Percentiles rank a stretch among this genome's conserved stretches.
Evolutionary conservation across 2,888 invertebrate genomes (phyloP).

Genomic region (Pinctada fucata): DNA sequence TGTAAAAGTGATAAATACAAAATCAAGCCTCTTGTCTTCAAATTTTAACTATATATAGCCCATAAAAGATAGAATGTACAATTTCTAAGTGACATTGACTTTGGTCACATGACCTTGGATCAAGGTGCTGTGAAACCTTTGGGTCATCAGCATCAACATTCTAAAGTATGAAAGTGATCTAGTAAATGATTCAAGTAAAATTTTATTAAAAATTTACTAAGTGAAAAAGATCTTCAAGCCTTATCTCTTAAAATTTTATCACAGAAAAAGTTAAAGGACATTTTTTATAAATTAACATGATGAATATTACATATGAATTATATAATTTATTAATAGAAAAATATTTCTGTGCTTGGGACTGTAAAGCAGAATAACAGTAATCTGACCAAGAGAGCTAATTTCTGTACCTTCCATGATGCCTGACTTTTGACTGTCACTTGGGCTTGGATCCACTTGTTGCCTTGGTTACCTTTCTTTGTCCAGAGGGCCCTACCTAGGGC

Average conservation of each 20-base stretch:
- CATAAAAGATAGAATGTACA: not conserved
- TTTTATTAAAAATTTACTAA: not conserved
- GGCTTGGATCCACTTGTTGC: conserved; percentile 62
- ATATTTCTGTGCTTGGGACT: too few relatives aligned
- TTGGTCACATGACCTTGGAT: too few relatives aligned
- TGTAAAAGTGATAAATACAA: conserved; percentile 36
- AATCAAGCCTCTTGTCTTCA: not conserved
- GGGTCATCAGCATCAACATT: too few relatives aligned
- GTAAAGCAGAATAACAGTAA: too few relatives aligned
- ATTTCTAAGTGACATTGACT: not conserved
- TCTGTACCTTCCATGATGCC: conserved; percentile 58
- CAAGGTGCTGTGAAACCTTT: too few relatives aligned
- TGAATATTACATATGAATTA: too few relatives aligned
- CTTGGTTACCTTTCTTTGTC: conserved; percentile 58
- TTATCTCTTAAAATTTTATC: too few relatives aligned
- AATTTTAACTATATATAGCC: not conserved
- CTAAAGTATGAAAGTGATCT: too few relatives aligned
- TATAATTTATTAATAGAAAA: too few relatives aligned
- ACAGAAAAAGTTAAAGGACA: too few relatives aligned
- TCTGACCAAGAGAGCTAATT: not conserved
- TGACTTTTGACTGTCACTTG: conserved; percentile 57
- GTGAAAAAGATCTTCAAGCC: not conserved
- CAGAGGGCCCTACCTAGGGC: conserved; percentile 55
- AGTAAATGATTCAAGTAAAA: not conserved
- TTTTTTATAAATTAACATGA: too few relatives aligned